Conservation (phyloP, 2,113 vertebrate genomes). For the Xiphias gladius region DNA sequence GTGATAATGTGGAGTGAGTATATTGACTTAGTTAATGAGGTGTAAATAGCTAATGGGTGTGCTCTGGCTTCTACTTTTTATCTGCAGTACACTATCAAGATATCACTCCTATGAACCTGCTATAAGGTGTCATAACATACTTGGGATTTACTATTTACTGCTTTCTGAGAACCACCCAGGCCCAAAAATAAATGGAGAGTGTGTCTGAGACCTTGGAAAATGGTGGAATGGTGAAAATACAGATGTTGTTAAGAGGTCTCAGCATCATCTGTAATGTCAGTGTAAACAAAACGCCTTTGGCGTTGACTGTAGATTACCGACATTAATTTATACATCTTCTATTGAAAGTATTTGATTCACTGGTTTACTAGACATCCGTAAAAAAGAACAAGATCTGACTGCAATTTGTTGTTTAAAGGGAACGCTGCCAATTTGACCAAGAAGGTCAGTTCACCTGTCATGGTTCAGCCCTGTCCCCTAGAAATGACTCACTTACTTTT, state of each 20-base stretch:
- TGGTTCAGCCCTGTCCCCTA: not conserved
- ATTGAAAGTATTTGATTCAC: not conserved
- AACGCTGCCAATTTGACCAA: no score
- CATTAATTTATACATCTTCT: not conserved
- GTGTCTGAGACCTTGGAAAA: not conserved
- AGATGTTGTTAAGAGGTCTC: not conserved
- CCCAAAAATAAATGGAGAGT: not conserved
- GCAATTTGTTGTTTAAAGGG: not conserved
- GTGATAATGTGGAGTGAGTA: conserved; percentile 68
- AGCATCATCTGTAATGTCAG: not conserved
- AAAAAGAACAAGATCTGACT: not conserved
- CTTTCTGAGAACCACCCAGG: not conserved
- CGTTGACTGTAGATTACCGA: not conserved
- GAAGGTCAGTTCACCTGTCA: no score
- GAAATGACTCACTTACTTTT: not conserved
- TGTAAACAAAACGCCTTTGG: not conserved
- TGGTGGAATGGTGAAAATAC: not conserved
- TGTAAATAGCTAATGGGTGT: conserved; percentile 78
- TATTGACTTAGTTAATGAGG: conserved; percentile 80
- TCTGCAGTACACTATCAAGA: conserved; percentile 66
- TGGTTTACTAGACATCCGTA: not conserved
- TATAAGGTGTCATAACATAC: conserved; percentile 13
- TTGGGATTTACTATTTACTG: not conserved
- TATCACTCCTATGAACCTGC: conserved; percentile 47
- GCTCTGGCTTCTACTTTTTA: conserved; percentile 65